Percentiles rank a stretch among this genome's conserved stretches.
Evolutionary conservation across 1,140 invertebrate species (phyloP).

Genomic region (Drosophila triauraria): DNA sequence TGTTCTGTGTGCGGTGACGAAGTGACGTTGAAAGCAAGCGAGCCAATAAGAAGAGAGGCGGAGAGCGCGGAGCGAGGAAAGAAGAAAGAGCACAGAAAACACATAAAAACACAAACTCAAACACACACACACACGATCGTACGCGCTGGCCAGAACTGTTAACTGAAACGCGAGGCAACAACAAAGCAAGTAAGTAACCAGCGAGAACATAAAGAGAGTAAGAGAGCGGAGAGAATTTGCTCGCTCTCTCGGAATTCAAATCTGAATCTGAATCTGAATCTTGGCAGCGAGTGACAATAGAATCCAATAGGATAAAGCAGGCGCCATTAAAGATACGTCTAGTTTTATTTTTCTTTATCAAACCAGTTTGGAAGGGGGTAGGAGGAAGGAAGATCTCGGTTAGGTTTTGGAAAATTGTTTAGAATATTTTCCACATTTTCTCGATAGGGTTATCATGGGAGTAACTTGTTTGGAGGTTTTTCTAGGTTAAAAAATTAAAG

Average conservation of each 20-base stretch:
- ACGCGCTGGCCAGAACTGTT: constrained; percentile 37
- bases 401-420: not conserved
- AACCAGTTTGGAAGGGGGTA: constrained; percentile 9
- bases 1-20: constrained; percentile 55
- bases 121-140: constrained; percentile 17
- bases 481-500: too few species aligned
- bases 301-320: constrained; percentile 26
- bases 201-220: constrained; percentile 6
- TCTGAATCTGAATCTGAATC: constrained; percentile 38
- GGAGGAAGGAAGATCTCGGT: too few species aligned
- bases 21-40: constrained; percentile 53
- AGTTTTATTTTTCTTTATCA: constrained; percentile 1
- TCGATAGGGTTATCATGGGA: not conserved
- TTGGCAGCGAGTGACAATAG: constrained; percentile 39
- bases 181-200: constrained; percentile 43
- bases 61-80: constrained; percentile 12
- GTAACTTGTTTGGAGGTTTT: too few species aligned
- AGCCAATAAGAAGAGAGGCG: constrained; percentile 34
- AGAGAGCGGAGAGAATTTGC: constrained; percentile 1
- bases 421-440: not conserved
- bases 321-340: constrained; percentile 21
- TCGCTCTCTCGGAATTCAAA: constrained; percentile 50
- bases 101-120: constrained; percentile 37
- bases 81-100: constrained; percentile 43
- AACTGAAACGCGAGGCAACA: constrained; percentile 51